phyloP scores from a whole-genome alignment of 2,797 vertebrate species.

The Hippopotamyrus pictus region DNA sequence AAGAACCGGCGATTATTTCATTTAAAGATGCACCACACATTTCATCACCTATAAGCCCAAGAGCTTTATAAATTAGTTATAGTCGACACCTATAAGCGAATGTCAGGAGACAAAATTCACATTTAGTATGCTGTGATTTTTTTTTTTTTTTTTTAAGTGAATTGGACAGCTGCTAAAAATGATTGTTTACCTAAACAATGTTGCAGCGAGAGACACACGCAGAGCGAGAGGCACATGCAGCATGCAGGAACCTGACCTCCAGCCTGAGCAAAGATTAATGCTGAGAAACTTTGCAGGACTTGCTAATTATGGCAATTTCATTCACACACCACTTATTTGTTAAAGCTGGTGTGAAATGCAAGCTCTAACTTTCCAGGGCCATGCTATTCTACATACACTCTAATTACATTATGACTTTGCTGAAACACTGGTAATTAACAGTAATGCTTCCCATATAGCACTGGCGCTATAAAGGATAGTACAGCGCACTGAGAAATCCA shows the following conservation, averaged over 20 bases:
- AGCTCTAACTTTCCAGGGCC: background rate
- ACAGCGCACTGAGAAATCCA: background rate
- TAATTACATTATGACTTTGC: background rate
- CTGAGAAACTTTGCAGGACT: background rate
- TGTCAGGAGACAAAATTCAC: background rate
- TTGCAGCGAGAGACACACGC: background rate
- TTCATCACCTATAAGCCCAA: background rate
- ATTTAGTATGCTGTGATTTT: background rate
- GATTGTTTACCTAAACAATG: background rate
- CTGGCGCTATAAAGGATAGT: background rate
- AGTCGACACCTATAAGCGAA: background rate
- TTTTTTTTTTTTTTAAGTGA: background rate
- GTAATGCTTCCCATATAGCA: background rate
- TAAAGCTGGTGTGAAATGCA: background rate
- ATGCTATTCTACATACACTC: background rate
- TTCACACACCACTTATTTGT: background rate
- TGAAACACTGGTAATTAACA: background rate
- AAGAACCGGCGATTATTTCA: background rate
- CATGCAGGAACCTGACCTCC: background rate
- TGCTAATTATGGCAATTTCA: background rate
- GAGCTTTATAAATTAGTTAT: background rate
- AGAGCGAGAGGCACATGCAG: background rate
- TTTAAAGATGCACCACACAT: background rate
- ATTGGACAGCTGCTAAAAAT: background rate
- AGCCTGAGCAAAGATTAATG: background rate